These are phyloP conservation scores for Erynnis tages DNA, from an alignment of 2,888 invertebrate genomes.

Conservation along the genomic window DNA sequence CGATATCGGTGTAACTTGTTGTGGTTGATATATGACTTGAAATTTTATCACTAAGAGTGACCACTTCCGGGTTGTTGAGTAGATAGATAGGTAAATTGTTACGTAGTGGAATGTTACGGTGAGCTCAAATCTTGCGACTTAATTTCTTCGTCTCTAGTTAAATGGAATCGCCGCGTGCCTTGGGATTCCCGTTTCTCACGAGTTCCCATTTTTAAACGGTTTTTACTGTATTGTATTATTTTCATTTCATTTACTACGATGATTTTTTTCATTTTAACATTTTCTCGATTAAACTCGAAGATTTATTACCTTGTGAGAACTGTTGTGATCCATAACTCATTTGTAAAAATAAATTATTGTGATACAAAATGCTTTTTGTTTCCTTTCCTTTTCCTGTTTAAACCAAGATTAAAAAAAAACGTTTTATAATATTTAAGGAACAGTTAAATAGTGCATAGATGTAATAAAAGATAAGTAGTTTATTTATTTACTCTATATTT, in stretches of 20 bases:
- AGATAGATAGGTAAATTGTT: conserved; percentile 70
- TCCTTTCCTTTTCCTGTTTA: conserved; percentile 33
- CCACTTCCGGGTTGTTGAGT: conserved; percentile 65
- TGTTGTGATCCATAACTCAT: conserved; percentile 77
- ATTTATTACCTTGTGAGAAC: conserved; percentile 66
- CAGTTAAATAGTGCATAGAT: too few species aligned
- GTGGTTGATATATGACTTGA: conserved; percentile 57
- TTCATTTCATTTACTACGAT: conserved; percentile 46
- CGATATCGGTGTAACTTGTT: conserved; percentile 57
- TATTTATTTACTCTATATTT: not conserved
- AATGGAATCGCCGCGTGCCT: conserved; percentile 36
- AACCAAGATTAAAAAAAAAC: not conserved
- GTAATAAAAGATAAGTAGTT: too few species aligned
- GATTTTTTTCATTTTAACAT: conserved; percentile 55
- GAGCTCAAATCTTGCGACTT: conserved; percentile 69
- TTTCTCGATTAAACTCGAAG: conserved; percentile 60
- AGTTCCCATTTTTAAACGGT: conserved; percentile 45
- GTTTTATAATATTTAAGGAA: not conserved
- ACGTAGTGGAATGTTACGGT: conserved; percentile 46
- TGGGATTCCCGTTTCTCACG: conserved; percentile 36
- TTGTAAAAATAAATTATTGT: conserved; percentile 83
- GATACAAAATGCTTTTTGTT: conserved; percentile 59
- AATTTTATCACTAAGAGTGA: conserved; percentile 71
- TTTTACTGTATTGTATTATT: conserved; percentile 38
- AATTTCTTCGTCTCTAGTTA: conserved; percentile 41